Percentiles rank a stretch among this genome's conserved stretches.
Evolutionary conservation across 2,797 vertebrate species (phyloP).

Genomic region (Podarcis lilfordi): DNA sequence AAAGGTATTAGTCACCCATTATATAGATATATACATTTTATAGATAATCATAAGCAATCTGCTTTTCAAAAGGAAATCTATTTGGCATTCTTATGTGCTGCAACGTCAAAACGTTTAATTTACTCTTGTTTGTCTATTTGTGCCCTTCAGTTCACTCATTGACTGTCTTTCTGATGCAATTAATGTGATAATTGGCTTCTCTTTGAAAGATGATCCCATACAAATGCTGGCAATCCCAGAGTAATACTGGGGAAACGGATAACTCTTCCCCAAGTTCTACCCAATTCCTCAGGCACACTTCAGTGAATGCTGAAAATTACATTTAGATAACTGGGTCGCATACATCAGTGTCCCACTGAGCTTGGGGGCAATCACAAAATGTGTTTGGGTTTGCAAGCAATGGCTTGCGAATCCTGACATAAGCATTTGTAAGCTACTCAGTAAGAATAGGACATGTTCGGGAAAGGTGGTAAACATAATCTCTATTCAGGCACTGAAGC

Average conservation of each 20-base stretch:
- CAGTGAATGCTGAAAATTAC: neutral
- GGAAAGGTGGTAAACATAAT: neutral
- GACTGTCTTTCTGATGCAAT: neutral
- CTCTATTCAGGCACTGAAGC: too few species aligned
- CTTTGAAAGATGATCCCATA: neutral
- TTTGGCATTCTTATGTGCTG: neutral
- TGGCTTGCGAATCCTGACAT: neutral
- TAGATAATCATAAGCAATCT: neutral
- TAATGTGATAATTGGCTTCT: neutral
- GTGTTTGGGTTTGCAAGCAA: neutral
- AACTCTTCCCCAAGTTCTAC: neutral
- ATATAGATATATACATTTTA: neutral
- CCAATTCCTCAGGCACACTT: neutral
- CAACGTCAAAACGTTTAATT: neutral
- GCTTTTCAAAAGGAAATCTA: neutral
- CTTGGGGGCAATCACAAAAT: neutral
- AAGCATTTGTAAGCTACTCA: neutral
- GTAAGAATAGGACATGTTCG: neutral
- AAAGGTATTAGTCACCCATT: constrained; percentile 81
- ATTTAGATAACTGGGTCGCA: rapidly evolving
- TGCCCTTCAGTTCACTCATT: neutral
- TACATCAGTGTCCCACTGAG: neutral
- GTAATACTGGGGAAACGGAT: neutral
- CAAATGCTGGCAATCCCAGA: neutral
- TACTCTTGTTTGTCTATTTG: constrained; percentile 15